Base-by-base conservation (phyloP, 2,888 invertebrate species). In the Parnassius apollo region DNA sequence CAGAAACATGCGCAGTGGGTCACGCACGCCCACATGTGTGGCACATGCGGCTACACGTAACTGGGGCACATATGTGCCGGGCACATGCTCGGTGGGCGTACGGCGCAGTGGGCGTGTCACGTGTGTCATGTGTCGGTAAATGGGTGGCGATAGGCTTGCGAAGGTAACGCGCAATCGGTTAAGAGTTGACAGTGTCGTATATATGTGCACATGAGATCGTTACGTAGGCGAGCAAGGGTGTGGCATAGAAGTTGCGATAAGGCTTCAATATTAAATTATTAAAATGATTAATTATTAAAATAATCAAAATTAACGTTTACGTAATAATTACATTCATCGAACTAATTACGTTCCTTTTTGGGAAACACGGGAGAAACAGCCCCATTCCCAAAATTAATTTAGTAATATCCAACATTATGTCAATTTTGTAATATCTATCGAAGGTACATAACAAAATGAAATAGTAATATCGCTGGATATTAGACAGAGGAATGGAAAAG, bases 11-110 rank as follows among this genome's bases (percentile, higher is more conserved):
- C 89, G 88, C 88, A 88, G 66, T 81, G 70, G 66, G 71, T 66
- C 77, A 77, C 82, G 80, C 74, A 83, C 85, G 84, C 84, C 82
- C 81, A 82, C 78, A 78, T 81, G 80, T 81, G 81, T 75, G 77
- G 75, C 76, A 75, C 77, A 71, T 71, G 76, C 79, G 78, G 72
- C 71, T 71, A 66, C 75, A 75, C 82, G 83, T 83, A 77, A 80
- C 82, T 79, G 81, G 81, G 73, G 82, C 79, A 78, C 81, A 81
- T 80, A 82, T 83, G 77, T 78, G 76, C 80, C 75, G 68, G 68
- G 70, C 71, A 74, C 69, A 62, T 64, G 56, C 70, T 68, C 61
- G 71, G 80, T 81, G 80, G 89, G 88, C 88, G 88, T 87, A 69
- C 69, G 72, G 61, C 65, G 25, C 66, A 66, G 81, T 86, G 77